Base-by-base conservation (phyloP, 1,140 invertebrate species). In the Latrodectus geometricus region DNA sequence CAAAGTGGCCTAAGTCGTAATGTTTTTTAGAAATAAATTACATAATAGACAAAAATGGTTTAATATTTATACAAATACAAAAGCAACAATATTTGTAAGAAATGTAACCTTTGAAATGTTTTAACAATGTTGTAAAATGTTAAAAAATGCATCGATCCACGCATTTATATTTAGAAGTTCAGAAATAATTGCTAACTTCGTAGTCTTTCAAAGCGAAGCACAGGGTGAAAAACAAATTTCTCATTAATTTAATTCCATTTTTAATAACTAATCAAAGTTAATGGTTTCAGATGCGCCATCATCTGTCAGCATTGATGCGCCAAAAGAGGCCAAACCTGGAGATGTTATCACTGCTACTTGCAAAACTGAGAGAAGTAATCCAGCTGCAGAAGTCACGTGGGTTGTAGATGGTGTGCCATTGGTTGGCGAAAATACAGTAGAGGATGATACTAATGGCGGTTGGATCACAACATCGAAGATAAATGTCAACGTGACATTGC, bases 341-440 rank as follows among this genome's bases (percentile, higher is more conserved):
- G 96, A 98, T 89, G 92, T 94, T 65, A 95, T 98, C n/a, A 94
- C 95, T 17, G 91, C 98, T 79, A 95, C 93, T 72, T 98, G 97
- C 91, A 94, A 94, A 54, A 97, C 97, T 0, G 95, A 96, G 68
- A 95, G 96, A 89, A 96, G 96, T 77, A 98, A 99, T 92, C 98
- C 98, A 8, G 93, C 95, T 7, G 95, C 97, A 8, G 95, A 96
- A 88, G 95, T 99, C 88, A 96, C 96, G 88, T 99, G 96, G 97
- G 94, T 95, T 89, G 88, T 89, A 15, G 89, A 89, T 87, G 96
- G 96, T 9, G 88, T 89, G 54, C 89, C 89, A 35, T 83, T 90
- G 8, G 54, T 17, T 81, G 88, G 89, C 5, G 89, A 90, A 17
- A 89, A 89, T 54, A 78, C 84, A 61, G 90, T 89, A 93, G 81